Percentiles rank a stretch among this genome's conserved stretches.
These are phyloP conservation scores for Heliconius eleuchia DNA, from an alignment of 1,140 invertebrate species.

Conservation along the genomic window DNA sequence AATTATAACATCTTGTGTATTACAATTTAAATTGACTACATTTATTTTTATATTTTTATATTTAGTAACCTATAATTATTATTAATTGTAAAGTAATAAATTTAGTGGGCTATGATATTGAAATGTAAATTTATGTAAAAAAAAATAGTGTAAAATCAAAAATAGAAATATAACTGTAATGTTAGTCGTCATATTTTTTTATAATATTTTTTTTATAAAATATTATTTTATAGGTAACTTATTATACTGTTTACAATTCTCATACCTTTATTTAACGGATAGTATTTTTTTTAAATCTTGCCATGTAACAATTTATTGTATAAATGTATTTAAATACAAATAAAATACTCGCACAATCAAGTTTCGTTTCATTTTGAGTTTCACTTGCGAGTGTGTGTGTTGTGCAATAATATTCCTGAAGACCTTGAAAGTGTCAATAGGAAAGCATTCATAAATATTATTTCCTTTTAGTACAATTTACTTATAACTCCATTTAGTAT, in stretches of 20 bases:
- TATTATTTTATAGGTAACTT: constrained; percentile 28
- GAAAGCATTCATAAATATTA: constrained; percentile 22
- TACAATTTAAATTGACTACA: not conserved
- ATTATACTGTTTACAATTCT: constrained; percentile 23
- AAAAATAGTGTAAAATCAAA: not conserved
- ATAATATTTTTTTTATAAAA: not conserved
- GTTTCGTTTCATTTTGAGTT: constrained; percentile 22
- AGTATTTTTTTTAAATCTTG: constrained; percentile 31
- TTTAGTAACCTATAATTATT: not conserved
- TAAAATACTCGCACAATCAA: constrained; percentile 38
- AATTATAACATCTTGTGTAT: not conserved
- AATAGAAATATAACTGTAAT: not conserved
- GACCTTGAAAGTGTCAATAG: constrained; percentile 18
- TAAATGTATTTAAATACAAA: constrained; percentile 32
- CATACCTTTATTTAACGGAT: constrained; percentile 22
- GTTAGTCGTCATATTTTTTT: not conserved
- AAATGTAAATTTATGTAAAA: constrained; percentile 35
- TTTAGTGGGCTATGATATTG: constrained; percentile 30
- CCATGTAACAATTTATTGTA: constrained; percentile 36
- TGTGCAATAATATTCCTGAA: constrained; percentile 27
- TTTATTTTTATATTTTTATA: not conserved
- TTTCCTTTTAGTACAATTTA: not conserved
- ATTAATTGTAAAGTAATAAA: not conserved
- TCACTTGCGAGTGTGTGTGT: constrained; percentile 6
- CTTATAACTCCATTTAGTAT: not conserved